These are phyloP conservation scores for Lordiphosa mommai DNA, from an alignment of 1,140 invertebrate species.

Conservation along the genomic window DNA sequence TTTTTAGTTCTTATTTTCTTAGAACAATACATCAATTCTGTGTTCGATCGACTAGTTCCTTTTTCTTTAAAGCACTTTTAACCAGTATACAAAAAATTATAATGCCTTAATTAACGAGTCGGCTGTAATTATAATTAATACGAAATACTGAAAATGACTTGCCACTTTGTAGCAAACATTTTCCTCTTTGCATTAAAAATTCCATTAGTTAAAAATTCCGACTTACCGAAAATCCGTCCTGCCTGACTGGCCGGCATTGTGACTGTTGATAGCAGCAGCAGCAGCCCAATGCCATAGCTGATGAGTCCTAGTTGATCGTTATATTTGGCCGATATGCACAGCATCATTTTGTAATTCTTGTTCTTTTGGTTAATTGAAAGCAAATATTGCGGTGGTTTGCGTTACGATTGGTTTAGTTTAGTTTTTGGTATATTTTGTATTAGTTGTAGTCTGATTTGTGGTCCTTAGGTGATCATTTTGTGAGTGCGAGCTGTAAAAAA, in stretches of 20 bases:
- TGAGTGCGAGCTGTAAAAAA: slow-evolving; percentile 37
- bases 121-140: slow-evolving; percentile 74
- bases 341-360: slow-evolving; percentile 66
- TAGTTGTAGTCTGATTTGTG: slow-evolving; percentile 25
- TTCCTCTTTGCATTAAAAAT: slow-evolving; percentile 67
- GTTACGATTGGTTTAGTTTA: slow-evolving; percentile 36
- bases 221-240: slow-evolving; percentile 76
- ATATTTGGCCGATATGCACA: slow-evolving; percentile 70
- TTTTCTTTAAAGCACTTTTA: slow-evolving; percentile 58
- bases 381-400: slow-evolving; percentile 71
- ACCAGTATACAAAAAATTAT: slow-evolving; percentile 41
- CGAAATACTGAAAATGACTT: slow-evolving; percentile 35
- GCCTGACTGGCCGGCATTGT: slow-evolving; percentile 46
- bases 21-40: no score
- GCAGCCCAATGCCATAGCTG: slow-evolving; percentile 63
- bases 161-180: slow-evolving; percentile 27
- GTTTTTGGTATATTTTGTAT: slow-evolving; percentile 17
- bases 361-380: slow-evolving; percentile 38
- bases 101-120: no score
- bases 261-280: slow-evolving; percentile 53
- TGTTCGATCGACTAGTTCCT: slow-evolving; percentile 21
- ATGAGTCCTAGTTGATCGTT: slow-evolving; percentile 74
- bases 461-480: slow-evolving; percentile 43
- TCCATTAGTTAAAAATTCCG: slow-evolving; percentile 57
- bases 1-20: no score